phyloP scores from a whole-genome alignment of 2,888 invertebrate genomes.

The Drosophila nigritarsus region DNA sequence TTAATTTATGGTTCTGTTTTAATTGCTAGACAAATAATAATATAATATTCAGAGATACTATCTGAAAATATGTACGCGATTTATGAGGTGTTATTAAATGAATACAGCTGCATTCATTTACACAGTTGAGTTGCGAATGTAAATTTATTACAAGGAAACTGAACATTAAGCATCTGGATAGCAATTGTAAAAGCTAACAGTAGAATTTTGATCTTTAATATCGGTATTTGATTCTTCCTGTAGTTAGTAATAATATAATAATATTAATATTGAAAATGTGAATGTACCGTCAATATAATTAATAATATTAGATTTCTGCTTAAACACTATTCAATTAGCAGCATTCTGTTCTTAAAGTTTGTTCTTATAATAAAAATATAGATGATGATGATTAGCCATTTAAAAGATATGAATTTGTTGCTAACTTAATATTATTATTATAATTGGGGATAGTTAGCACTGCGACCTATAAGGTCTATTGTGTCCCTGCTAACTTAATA shows the following conservation, averaged over 20 bases:
- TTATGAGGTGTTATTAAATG: conserved; percentile 13
- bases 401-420: not conserved
- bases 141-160: not conserved
- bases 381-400: not conserved
- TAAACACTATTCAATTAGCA: not conserved
- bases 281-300: too few relatives aligned
- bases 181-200: not conserved
- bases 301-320: not conserved
- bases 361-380: not conserved
- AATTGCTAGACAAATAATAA: conserved; percentile 16
- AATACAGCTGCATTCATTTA: not conserved
- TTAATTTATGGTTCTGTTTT: conserved; percentile 38
- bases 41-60: conserved; percentile 1
- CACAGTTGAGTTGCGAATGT: conserved; percentile 5
- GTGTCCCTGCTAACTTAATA: too few relatives aligned
- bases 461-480: too few relatives aligned
- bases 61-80: conserved; percentile 9
- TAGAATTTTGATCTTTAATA: not conserved
- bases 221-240: not conserved
- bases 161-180: not conserved
- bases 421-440: too few relatives aligned
- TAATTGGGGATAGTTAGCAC: too few relatives aligned
- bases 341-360: not conserved
- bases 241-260: not conserved
- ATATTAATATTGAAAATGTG: too few relatives aligned